Evolutionary conservation across 2,113 vertebrate species (phyloP).

Genomic region (Rhea pennata): DNA sequence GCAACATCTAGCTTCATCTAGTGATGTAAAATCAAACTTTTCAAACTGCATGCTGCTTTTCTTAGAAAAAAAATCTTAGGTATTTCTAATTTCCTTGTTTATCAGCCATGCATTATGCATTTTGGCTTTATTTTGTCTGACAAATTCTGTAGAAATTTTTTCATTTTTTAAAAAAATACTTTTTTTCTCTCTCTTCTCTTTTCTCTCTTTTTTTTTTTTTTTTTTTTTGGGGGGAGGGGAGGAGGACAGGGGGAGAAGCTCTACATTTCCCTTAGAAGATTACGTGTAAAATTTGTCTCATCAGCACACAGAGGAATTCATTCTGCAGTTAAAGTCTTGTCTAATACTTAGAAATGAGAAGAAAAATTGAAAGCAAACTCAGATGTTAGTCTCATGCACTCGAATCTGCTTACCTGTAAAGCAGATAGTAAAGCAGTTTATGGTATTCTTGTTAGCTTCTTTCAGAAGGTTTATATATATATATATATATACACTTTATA

Average conservation of each 20-base stretch:
- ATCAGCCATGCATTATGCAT: background rate
- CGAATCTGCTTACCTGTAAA: background rate
- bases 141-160: background rate
- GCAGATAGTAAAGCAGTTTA: background rate
- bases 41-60: background rate
- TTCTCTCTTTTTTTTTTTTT: too few species aligned
- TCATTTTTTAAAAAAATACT: background rate
- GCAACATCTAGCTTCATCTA: background rate
- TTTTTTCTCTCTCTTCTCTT: background rate
- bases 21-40: background rate
- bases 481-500: accelerated
- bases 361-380: background rate
- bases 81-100: background rate
- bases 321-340: background rate
- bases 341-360: background rate
- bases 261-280: background rate
- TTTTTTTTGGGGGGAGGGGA: background rate
- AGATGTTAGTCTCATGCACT: background rate
- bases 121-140: background rate
- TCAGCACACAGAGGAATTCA: background rate
- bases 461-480: background rate
- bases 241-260: too few species aligned
- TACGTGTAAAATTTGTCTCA: background rate
- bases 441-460: background rate
- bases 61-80: background rate